These are phyloP conservation scores for Zophobas atratus DNA, from an alignment of 1,140 invertebrate species.

Conservation along the genomic window DNA sequence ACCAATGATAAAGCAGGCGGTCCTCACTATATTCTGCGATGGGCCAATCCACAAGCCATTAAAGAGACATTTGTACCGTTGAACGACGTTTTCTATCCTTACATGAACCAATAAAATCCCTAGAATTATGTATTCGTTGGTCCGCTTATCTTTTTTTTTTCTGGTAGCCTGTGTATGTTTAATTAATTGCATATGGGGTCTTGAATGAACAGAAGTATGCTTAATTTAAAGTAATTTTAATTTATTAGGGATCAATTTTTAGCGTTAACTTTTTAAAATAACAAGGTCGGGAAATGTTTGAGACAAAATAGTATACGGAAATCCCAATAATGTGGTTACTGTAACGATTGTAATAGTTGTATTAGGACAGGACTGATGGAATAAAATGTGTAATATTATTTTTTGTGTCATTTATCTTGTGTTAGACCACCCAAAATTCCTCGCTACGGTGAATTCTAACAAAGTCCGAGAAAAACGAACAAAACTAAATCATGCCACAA, in stretches of 20 bases:
- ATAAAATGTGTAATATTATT: slow-evolving; percentile 45
- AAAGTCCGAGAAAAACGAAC: not conserved
- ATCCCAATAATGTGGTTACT: slow-evolving; percentile 37
- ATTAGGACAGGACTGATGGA: slow-evolving; percentile 18
- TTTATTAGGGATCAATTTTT: slow-evolving; percentile 23
- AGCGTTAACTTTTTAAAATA: slow-evolving; percentile 9
- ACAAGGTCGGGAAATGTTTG: slow-evolving; percentile 25
- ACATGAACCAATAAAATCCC: slow-evolving; percentile 81
- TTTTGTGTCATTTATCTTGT: slow-evolving; percentile 29
- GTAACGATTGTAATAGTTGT: not conserved
- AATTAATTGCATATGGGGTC: not conserved
- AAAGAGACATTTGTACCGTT: slow-evolving; percentile 96
- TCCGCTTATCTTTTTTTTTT: not conserved
- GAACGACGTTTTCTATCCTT: slow-evolving; percentile 90
- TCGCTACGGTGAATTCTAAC: not conserved
- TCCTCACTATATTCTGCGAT: slow-evolving; percentile 95
- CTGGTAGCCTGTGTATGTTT: not conserved
- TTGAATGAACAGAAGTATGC: not conserved
- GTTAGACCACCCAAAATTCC: too few species aligned
- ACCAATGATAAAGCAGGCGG: slow-evolving; percentile 99
- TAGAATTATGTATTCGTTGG: slow-evolving; percentile 19
- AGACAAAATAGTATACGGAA: slow-evolving; percentile 21
- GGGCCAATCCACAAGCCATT: slow-evolving; percentile 93
- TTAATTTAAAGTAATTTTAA: slow-evolving; percentile 12
- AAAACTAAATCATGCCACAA: too few species aligned